Percentiles rank a stretch among this genome's conserved stretches.
Evolutionary conservation across 2,888 invertebrate genomes (phyloP).

Genomic region (Campopleginae sp.): DNA sequence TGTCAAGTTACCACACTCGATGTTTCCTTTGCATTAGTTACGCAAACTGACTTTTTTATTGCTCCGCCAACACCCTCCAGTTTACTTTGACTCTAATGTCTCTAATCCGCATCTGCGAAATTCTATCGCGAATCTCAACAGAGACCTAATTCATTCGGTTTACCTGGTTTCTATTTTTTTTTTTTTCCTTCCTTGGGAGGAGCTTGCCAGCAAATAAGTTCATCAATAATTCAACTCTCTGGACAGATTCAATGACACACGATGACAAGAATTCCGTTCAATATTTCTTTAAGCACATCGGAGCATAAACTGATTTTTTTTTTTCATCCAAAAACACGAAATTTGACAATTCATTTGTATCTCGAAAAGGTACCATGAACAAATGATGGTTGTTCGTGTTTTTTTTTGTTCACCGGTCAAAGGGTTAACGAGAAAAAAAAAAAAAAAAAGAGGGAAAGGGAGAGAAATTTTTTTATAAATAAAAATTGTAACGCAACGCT

Average conservation of each 20-base stretch:
- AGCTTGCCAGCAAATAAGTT: background rate
- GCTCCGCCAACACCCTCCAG: background rate
- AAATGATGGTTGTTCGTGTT: no score
- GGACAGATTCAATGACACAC: background rate
- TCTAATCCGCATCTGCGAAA: background rate
- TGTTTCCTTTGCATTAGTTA: slow-evolving; percentile 10
- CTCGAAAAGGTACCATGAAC: no score
- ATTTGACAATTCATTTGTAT: no score
- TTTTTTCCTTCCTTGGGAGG: background rate
- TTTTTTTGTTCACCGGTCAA: no score
- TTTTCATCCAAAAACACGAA: no score
- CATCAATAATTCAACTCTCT: background rate
- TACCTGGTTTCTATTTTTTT: background rate
- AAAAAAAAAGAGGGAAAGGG: background rate
- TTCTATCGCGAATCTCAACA: background rate
- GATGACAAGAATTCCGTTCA: background rate
- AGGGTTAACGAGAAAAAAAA: background rate
- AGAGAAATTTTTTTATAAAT: background rate
- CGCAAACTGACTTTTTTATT: background rate
- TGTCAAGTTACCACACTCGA: background rate
- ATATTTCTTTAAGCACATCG: no score
- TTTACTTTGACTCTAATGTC: background rate
- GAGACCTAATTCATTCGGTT: background rate
- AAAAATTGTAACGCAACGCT: background rate
- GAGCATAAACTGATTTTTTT: no score